Evolutionary conservation across 2,888 invertebrate species (phyloP).

Genomic region (Drosophila robusta): DNA sequence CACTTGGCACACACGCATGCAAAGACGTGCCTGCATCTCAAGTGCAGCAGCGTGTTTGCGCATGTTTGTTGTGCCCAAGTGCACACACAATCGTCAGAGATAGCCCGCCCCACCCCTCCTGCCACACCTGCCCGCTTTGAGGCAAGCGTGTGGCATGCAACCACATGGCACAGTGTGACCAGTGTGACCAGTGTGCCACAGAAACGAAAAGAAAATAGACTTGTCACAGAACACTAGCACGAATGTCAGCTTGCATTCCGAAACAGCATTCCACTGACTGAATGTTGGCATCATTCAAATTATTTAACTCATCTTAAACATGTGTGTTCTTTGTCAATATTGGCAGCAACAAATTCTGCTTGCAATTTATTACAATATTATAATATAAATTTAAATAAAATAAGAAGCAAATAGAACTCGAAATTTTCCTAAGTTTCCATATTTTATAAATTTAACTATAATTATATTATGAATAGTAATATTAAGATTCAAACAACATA

Average conservation of each 20-base stretch:
- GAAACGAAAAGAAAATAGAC: background rate
- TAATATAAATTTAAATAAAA: too few relatives aligned
- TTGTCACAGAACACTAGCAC: too few relatives aligned
- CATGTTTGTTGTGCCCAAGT: conserved; percentile 48
- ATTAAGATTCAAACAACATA: too few relatives aligned
- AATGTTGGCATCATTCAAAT: background rate
- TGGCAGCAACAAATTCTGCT: too few relatives aligned
- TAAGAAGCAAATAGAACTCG: too few relatives aligned
- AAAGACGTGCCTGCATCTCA: conserved; percentile 26
- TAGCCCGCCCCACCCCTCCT: background rate
- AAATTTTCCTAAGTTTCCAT: too few relatives aligned
- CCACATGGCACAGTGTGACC: conserved; percentile 1
- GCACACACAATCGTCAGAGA: conserved; percentile 45
- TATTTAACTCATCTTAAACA: background rate
- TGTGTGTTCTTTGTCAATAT: background rate
- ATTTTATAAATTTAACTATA: too few relatives aligned
- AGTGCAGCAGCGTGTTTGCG: conserved; percentile 51
- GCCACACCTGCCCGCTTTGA: background rate
- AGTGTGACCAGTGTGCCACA: background rate
- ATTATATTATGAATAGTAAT: too few relatives aligned
- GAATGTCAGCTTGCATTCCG: too few relatives aligned
- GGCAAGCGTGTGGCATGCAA: too few relatives aligned
- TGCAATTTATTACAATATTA: too few relatives aligned
- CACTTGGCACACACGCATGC: conserved; percentile 7
- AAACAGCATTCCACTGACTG: background rate